Conservation (phyloP, 2,797 vertebrate species). For the Squalus acanthias region DNA sequence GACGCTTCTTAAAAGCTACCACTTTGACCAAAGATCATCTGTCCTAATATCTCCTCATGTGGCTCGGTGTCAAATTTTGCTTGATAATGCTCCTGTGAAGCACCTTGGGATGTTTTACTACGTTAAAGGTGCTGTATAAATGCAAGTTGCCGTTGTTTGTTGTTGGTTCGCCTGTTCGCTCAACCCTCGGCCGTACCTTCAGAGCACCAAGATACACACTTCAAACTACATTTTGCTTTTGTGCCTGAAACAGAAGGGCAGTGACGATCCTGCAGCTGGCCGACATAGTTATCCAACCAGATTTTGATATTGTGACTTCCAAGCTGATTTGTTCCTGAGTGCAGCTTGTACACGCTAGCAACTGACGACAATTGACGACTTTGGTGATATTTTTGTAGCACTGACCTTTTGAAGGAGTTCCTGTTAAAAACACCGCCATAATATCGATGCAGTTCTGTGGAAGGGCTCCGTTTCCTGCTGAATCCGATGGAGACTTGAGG, state of each 20-base stretch:
- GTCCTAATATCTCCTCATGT: not conserved
- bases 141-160: not conserved
- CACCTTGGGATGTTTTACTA: not conserved
- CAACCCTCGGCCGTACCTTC: not conserved
- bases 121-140: not conserved
- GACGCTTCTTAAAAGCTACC: too few species aligned
- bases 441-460: not conserved
- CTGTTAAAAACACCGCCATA: not conserved
- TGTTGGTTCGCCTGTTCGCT: not conserved
- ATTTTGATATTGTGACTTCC: not conserved
- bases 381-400: not conserved
- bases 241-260: not conserved
- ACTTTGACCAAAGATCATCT: too few species aligned
- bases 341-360: not conserved
- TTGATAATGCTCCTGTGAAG: not conserved
- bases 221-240: not conserved
- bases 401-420: not conserved
- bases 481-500: not conserved
- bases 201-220: not conserved
- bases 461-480: conserved; percentile 3
- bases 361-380: not conserved
- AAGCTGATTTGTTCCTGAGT: not conserved
- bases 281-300: not conserved
- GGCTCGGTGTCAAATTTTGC: not conserved
- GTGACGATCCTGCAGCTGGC: not conserved